Evolutionary conservation across 1,140 invertebrate species (phyloP).

Genomic region (Drosophila aff.): DNA sequence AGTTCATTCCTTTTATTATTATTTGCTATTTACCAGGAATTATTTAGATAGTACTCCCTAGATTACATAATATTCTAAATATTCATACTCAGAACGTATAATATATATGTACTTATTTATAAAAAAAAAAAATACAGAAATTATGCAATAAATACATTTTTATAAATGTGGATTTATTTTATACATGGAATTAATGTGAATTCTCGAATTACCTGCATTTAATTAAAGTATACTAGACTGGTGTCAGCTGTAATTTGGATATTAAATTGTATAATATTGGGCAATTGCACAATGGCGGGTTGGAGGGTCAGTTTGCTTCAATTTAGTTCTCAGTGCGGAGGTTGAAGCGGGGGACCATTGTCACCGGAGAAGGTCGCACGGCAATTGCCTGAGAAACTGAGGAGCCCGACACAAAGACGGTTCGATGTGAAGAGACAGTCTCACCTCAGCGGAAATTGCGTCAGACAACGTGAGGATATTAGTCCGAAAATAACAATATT

Average conservation of each 20-base stretch:
- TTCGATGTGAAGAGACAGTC: conserved; percentile 31
- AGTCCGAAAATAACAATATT: conserved; percentile 77
- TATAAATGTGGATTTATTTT: too few relatives aligned
- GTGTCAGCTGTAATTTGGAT: conserved; percentile 16
- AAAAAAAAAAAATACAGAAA: not conserved
- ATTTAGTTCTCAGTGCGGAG: conserved; percentile 19
- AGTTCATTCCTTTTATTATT: not conserved
- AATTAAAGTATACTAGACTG: not conserved
- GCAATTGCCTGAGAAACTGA: conserved; percentile 63
- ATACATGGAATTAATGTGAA: not conserved
- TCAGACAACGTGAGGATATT: conserved; percentile 68
- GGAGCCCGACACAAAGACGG: conserved; percentile 42
- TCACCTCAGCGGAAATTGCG: conserved; percentile 60
- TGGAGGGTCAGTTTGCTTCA: conserved; percentile 25
- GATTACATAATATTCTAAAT: too few relatives aligned
- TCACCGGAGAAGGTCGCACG: conserved; percentile 71
- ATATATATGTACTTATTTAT: not conserved
- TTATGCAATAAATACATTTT: not conserved
- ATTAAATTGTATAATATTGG: conserved; percentile 30
- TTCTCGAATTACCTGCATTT: conserved; percentile 12
- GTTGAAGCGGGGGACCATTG: conserved; percentile 60
- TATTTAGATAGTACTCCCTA: not conserved
- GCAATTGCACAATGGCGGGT: conserved; percentile 15
- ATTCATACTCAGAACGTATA: not conserved
- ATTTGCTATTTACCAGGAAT: not conserved